These are phyloP conservation scores for Lasioglossum figueresi DNA, from an alignment of 2,888 invertebrate genomes.

Conservation along the genomic window DNA sequence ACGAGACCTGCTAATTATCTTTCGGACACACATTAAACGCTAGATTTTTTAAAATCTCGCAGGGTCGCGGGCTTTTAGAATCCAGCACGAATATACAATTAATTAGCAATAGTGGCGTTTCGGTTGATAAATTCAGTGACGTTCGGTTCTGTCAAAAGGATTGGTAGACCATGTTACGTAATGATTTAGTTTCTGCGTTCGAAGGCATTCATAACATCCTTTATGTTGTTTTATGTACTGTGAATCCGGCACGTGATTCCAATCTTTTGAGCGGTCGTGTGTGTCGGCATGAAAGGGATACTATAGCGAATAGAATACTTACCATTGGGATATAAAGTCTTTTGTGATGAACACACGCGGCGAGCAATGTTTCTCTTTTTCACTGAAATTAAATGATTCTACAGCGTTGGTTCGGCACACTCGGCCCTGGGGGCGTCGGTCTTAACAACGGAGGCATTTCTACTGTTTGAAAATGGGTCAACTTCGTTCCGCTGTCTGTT, in stretches of 20 bases:
- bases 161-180: neutral
- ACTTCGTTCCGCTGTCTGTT: conserved; percentile 65
- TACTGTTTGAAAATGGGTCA: conserved; percentile 57
- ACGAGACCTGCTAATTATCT: too few relatives aligned
- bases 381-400: neutral
- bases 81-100: too few relatives aligned
- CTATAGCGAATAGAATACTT: neutral
- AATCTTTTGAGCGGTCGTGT: neutral
- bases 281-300: neutral
- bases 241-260: neutral
- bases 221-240: neutral
- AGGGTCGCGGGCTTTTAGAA: too few relatives aligned
- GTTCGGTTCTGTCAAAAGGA: neutral
- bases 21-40: too few relatives aligned
- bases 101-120: neutral
- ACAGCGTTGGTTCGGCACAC: conserved; percentile 20
- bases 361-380: neutral
- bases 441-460: conserved; percentile 55
- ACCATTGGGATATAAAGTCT: neutral
- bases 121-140: neutral
- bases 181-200: neutral
- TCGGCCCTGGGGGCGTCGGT: conserved; percentile 40
- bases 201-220: neutral
- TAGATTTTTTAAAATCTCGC: too few relatives aligned
- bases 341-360: neutral